Percentiles rank a stretch among this genome's conserved stretches.
Evolutionary conservation across 2,113 vertebrate genomes (phyloP).

Genomic region (Gymnorhina tibicen): DNA sequence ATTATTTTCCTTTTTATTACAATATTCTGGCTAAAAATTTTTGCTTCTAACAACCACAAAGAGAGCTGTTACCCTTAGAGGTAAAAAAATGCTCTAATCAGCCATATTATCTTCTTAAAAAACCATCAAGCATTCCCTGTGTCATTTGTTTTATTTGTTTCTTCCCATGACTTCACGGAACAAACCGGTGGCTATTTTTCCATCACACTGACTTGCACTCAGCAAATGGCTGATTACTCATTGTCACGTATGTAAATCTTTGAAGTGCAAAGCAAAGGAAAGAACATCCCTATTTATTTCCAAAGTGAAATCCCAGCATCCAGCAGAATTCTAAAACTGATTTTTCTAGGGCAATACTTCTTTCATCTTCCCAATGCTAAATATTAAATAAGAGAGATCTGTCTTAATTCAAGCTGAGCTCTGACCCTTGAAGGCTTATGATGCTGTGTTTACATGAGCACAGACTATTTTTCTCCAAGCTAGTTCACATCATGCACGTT

Average conservation of each 20-base stretch:
- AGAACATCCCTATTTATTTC: slow-evolving; percentile 22
- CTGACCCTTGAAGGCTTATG: background rate
- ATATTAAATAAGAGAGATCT: slow-evolving; percentile 16
- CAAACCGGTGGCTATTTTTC: background rate
- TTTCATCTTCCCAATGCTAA: slow-evolving; percentile 10
- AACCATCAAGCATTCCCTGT: background rate
- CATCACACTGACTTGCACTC: background rate
- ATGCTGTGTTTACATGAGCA: background rate
- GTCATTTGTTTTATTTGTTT: slow-evolving; percentile 23
- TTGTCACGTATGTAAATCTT: background rate
- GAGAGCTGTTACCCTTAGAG: background rate
- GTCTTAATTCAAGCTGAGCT: slow-evolving; percentile 25
- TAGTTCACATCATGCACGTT: background rate
- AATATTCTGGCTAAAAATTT: background rate
- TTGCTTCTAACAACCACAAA: background rate
- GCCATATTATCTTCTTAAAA: background rate
- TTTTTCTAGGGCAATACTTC: slow-evolving; percentile 38
- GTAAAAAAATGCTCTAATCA: background rate
- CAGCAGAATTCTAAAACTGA: background rate
- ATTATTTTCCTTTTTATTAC: background rate
- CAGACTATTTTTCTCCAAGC: background rate
- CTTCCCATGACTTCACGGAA: background rate
- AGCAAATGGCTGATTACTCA: background rate
- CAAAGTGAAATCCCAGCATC: background rate
- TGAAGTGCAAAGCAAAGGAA: slow-evolving; percentile 1